A percentile compares a stretch with the other conserved stretches of the same genome.
Evolutionary conservation across 2,888 invertebrate species (phyloP).

Genomic region (Neoitamus cyanurus): DNA sequence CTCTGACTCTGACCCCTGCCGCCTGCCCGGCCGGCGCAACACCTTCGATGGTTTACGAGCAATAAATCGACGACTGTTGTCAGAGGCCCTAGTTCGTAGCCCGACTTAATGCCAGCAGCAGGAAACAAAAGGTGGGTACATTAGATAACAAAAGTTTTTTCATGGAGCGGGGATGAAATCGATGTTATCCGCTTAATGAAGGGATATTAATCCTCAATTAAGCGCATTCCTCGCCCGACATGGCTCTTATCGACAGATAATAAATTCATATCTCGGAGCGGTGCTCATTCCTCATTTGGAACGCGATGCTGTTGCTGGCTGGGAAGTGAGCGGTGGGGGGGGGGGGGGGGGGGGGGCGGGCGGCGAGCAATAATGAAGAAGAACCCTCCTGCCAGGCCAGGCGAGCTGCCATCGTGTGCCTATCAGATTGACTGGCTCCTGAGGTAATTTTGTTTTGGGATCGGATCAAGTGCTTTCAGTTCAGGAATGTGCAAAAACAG

Average conservation of each 20-base stretch:
- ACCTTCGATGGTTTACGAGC: neutral
- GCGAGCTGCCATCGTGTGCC: neutral
- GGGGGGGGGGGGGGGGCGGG: neutral
- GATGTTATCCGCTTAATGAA: conserved; percentile 28
- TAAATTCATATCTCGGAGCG: conserved; percentile 44
- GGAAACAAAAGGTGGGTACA: conserved; percentile 3
- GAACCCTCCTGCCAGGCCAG: neutral
- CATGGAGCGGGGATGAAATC: neutral
- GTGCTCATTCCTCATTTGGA: conserved; percentile 32
- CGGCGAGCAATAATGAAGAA: neutral
- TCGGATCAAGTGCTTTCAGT: conserved; percentile 7
- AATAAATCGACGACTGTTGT: neutral
- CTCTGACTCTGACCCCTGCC: no score
- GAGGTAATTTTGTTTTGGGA: neutral
- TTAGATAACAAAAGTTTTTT: conserved; percentile 39
- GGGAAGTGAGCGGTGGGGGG: neutral
- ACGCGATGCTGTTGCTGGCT: neutral
- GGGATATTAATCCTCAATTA: conserved; percentile 46
- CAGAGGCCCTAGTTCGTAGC: neutral
- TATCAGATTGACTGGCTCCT: neutral
- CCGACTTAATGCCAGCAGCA: neutral
- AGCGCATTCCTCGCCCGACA: conserved; percentile 35
- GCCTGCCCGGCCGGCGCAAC: no score
- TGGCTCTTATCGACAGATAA: conserved; percentile 40
- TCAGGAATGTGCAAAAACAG: neutral